phyloP scores from a whole-genome alignment of 2,888 invertebrate species.

The Drosophila neoperkinsi region DNA sequence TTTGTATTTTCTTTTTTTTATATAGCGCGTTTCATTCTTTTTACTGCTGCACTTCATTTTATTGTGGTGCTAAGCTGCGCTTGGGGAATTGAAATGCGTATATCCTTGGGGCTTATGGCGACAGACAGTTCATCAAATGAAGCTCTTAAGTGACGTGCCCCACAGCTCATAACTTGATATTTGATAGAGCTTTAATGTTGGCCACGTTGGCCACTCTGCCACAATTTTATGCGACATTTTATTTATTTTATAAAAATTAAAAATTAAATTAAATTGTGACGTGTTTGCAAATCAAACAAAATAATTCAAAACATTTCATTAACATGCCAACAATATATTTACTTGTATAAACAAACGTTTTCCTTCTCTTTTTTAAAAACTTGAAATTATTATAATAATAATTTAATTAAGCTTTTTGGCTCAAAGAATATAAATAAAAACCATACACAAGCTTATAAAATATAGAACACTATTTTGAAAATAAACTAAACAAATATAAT shows the following conservation, averaged over 20 bases:
- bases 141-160: slow-evolving; percentile 52
- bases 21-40: slow-evolving; percentile 39
- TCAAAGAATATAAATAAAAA: not conserved
- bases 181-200: slow-evolving; percentile 28
- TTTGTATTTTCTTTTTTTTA: slow-evolving; percentile 2
- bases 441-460: not conserved
- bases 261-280: not conserved
- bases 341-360: not conserved
- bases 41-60: slow-evolving; percentile 79
- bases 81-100: slow-evolving; percentile 73
- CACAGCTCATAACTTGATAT: slow-evolving; percentile 51
- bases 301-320: not conserved
- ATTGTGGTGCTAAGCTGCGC: slow-evolving; percentile 76
- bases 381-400: not conserved
- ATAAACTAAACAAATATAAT: not conserved
- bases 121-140: slow-evolving; percentile 72
- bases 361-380: not conserved
- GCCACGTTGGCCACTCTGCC: not conserved
- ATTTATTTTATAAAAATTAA: not conserved
- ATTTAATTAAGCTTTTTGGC: not conserved
- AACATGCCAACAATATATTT: not conserved
- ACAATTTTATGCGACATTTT: not conserved
- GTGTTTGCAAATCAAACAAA: not conserved
- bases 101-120: slow-evolving; percentile 66
- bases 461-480: not conserved